These are phyloP conservation scores for Mercenaria mercenaria DNA, from an alignment of 1,140 invertebrate genomes.

Conservation along the genomic window DNA sequence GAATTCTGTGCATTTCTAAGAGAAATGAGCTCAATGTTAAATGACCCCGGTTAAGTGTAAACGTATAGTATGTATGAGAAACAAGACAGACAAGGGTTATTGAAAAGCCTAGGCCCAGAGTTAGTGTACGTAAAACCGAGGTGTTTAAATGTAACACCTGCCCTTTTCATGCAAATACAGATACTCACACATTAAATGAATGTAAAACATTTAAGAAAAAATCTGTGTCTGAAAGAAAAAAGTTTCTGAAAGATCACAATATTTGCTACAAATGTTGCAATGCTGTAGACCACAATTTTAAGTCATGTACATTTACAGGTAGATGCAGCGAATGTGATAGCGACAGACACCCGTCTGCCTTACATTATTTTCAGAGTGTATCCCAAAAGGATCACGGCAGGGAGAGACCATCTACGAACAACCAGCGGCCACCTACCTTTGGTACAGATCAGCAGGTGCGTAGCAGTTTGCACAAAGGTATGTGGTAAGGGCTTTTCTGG, in stretches of 20 bases:
- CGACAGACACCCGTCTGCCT: background rate
- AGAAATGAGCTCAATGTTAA: conserved; percentile 27
- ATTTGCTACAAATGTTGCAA: conserved; percentile 26
- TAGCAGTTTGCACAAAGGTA: conserved; percentile 51
- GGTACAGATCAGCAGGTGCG: background rate
- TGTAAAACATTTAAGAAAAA: background rate
- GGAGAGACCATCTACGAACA: background rate
- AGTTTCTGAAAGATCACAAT: no score
- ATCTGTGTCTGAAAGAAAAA: background rate
- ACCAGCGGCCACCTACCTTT: background rate
- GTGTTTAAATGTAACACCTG: background rate
- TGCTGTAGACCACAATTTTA: background rate
- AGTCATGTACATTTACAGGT: conserved; percentile 1
- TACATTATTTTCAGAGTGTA: background rate
- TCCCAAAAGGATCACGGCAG: background rate
- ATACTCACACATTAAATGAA: background rate
- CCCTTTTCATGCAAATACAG: conserved; percentile 5
- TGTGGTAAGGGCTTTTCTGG: conserved; percentile 47
- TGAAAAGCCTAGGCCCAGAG: background rate
- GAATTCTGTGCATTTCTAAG: conserved; percentile 59
- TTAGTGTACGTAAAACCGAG: background rate
- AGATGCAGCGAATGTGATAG: conserved; percentile 39
- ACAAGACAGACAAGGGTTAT: background rate
- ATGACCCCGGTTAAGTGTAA: conserved; percentile 64
- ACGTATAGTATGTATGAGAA: background rate